These are phyloP conservation scores for Fratercula arctica DNA, from an alignment of 2,797 vertebrate species.

Conservation along the genomic window DNA sequence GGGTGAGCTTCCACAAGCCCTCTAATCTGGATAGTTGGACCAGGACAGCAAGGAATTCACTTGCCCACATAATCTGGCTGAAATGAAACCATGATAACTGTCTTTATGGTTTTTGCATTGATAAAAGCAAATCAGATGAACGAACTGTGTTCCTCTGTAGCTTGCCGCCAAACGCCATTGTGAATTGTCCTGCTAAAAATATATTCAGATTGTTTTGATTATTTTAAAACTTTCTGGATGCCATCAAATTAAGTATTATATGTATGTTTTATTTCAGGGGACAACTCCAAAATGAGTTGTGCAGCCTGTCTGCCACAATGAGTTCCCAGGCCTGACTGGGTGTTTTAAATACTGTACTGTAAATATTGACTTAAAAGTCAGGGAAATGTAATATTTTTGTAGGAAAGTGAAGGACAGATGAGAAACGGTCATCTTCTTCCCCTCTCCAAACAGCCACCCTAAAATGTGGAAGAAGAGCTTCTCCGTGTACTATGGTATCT, in stretches of 20 bases:
- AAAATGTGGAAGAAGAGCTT: not conserved
- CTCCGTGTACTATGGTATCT: not conserved
- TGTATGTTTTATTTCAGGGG: not conserved
- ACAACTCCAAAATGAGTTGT: fast-evolving
- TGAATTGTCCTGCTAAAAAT: not conserved
- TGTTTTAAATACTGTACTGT: not conserved
- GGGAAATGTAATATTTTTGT: not conserved
- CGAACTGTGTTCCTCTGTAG: not conserved
- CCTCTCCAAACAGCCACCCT: not conserved
- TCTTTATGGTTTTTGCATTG: not conserved
- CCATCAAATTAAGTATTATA: not conserved
- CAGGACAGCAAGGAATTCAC: not conserved
- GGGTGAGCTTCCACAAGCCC: not conserved
- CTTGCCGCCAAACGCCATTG: not conserved
- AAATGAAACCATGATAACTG: not conserved
- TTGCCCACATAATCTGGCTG: not conserved
- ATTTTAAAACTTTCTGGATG: not conserved
- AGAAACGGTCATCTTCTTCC: not conserved
- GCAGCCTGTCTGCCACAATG: not conserved
- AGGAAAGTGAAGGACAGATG: not conserved
- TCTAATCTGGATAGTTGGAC: not conserved
- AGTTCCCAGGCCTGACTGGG: not conserved
- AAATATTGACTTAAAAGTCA: not conserved
- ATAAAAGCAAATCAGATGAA: not conserved
- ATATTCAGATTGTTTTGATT: not conserved